phyloP scores from a whole-genome alignment of 2,797 vertebrate genomes.

The Chanos chanos region DNA sequence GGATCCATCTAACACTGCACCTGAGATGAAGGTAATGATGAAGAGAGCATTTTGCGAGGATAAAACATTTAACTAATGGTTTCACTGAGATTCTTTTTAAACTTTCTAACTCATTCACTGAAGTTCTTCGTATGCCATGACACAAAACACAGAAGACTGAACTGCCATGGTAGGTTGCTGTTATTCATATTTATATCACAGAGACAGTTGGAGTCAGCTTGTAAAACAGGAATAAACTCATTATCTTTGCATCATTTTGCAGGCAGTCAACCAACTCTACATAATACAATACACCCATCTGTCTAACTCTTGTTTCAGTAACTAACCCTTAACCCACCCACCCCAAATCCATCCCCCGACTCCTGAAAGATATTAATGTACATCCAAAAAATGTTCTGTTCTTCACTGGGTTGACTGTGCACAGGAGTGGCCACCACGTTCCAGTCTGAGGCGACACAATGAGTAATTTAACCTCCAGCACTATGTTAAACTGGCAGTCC shows the following conservation, averaged over 20 bases:
- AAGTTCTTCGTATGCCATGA: slow-evolving; percentile 41
- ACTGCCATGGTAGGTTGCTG: slow-evolving; percentile 72
- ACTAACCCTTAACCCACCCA: slow-evolving; percentile 58
- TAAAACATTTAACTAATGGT: too few relatives aligned
- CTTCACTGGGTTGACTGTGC: slow-evolving; percentile 58
- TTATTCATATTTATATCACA: slow-evolving; percentile 73
- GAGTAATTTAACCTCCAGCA: slow-evolving; percentile 46
- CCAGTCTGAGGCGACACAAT: slow-evolving; percentile 49
- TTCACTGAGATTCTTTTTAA: too few relatives aligned
- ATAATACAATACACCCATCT: slow-evolving; percentile 76
- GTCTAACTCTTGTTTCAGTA: slow-evolving; percentile 70
- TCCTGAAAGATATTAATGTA: slow-evolving; percentile 7
- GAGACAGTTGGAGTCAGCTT: slow-evolving; percentile 77
- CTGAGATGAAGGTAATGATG: too few relatives aligned
- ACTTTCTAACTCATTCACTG: too few relatives aligned
- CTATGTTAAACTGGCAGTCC: slow-evolving; percentile 21
- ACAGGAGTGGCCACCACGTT: slow-evolving; percentile 43
- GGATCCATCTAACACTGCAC: too few relatives aligned
- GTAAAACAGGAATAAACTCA: slow-evolving; percentile 80
- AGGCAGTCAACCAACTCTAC: slow-evolving; percentile 76
- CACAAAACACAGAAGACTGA: slow-evolving; percentile 49
- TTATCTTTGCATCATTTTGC: slow-evolving; percentile 69
- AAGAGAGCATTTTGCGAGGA: too few relatives aligned
- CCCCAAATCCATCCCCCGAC: slow-evolving; percentile 42
- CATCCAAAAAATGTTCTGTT: slow-evolving; percentile 56